phyloP scores from a whole-genome alignment of 1,140 invertebrate species.

The Nasonia vitripennis region DNA sequence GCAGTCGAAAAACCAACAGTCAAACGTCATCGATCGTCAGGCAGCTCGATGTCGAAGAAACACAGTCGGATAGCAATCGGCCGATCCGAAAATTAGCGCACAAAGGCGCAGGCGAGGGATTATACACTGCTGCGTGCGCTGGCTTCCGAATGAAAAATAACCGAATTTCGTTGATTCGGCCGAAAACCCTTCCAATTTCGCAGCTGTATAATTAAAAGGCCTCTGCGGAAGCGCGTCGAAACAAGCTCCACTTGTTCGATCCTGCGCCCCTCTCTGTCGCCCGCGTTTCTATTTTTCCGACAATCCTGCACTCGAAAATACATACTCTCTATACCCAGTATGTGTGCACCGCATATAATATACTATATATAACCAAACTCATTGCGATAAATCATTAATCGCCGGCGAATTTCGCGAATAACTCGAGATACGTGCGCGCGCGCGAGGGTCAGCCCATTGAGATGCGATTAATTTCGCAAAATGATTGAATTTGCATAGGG shows the following conservation, averaged over 20 bases:
- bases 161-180: conserved; percentile 24
- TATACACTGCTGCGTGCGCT: not conserved
- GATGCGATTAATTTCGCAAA: conserved; percentile 40
- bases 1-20: not conserved
- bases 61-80: not conserved
- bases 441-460: not conserved
- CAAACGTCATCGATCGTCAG: not conserved
- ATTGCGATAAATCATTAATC: not conserved
- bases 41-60: not conserved
- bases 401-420: conserved; percentile 10
- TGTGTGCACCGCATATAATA: too few species aligned
- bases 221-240: not conserved
- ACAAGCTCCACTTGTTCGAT: not conserved
- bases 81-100: conserved; percentile 32
- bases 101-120: conserved; percentile 23
- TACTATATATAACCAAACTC: too few species aligned
- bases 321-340: not conserved
- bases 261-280: not conserved
- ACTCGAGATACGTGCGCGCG: not conserved
- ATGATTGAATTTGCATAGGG: conserved; percentile 42
- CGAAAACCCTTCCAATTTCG: not conserved
- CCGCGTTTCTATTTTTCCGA: not conserved
- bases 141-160: conserved; percentile 45
- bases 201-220: conserved; percentile 34
- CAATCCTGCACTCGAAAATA: not conserved